phyloP scores from a whole-genome alignment of 2,113 vertebrate genomes.

The Alethe diademata region DNA sequence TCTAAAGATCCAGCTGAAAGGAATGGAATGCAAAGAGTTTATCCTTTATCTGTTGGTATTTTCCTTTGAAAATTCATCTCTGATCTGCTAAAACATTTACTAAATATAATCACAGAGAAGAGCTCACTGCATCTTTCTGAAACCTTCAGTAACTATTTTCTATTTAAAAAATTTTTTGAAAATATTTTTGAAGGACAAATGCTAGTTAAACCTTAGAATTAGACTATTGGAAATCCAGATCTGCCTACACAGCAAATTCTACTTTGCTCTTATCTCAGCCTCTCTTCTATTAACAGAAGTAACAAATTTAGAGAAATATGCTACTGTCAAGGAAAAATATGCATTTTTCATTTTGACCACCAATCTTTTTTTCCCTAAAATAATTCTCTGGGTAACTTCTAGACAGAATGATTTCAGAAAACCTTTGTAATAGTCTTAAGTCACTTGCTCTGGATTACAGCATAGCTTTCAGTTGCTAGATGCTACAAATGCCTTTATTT shows the following conservation, averaged over 20 bases:
- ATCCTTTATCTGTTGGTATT: constrained; percentile 15
- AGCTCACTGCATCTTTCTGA: not conserved
- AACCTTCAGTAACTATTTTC: not conserved
- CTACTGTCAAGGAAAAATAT: not conserved
- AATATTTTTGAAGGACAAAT: not conserved
- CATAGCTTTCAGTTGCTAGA: not conserved
- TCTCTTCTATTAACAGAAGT: not conserved
- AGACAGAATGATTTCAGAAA: not conserved
- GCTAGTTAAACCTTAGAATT: not conserved
- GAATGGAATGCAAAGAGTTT: constrained; percentile 18
- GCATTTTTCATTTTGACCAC: not conserved
- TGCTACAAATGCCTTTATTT: not conserved
- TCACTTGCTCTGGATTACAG: not conserved
- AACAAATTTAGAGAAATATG: not conserved
- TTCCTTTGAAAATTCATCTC: not conserved
- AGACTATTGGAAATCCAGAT: not conserved
- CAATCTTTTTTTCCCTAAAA: not conserved
- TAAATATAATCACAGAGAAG: not conserved
- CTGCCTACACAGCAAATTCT: not conserved
- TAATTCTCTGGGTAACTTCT: not conserved
- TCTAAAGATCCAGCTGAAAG: constrained; percentile 25
- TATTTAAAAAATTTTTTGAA: not conserved
- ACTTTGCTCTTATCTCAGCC: not conserved
- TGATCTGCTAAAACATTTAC: not conserved
- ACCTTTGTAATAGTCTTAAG: not conserved